A percentile compares a stretch with the other conserved stretches of the same genome.
These are phyloP conservation scores for Sander lucioperca DNA, from an alignment of 2,113 vertebrate genomes.

Conservation along the genomic window DNA sequence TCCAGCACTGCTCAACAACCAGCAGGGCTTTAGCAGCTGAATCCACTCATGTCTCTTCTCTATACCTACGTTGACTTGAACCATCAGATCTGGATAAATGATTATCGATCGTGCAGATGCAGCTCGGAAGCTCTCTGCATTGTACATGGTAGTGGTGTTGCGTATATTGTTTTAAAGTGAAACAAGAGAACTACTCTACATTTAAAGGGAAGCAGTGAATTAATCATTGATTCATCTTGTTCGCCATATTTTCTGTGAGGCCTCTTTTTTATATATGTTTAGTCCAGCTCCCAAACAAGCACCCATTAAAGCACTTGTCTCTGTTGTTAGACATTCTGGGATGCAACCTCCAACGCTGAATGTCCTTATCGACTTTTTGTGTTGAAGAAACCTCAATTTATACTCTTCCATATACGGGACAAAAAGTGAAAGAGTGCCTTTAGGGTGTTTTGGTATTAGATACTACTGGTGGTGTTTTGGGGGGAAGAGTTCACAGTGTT, in stretches of 20 bases:
- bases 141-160: neutral
- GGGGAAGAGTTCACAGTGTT: slow-evolving; percentile 35
- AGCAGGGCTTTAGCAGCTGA: slow-evolving; percentile 8
- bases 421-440: slow-evolving; percentile 19
- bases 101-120: slow-evolving; percentile 37
- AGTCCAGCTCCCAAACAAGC: slow-evolving; percentile 8
- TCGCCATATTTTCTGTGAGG: neutral
- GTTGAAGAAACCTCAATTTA: slow-evolving; percentile 44
- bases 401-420: neutral
- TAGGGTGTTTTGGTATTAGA: slow-evolving; percentile 33
- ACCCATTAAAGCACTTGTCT: slow-evolving; percentile 4
- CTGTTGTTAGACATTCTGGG: slow-evolving; percentile 14
- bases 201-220: neutral
- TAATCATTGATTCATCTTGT: neutral
- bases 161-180: neutral
- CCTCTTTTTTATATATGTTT: neutral
- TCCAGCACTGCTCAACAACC: slow-evolving; percentile 11
- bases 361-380: slow-evolving; percentile 40
- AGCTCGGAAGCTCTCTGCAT: neutral
- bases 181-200: neutral
- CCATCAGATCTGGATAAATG: slow-evolving; percentile 40
- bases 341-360: slow-evolving; percentile 23
- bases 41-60: slow-evolving; percentile 4
- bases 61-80: neutral
- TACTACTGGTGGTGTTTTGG: slow-evolving; percentile 29